phyloP scores from a whole-genome alignment of 2,797 vertebrate species.

The Falco novaeseelandiae region DNA sequence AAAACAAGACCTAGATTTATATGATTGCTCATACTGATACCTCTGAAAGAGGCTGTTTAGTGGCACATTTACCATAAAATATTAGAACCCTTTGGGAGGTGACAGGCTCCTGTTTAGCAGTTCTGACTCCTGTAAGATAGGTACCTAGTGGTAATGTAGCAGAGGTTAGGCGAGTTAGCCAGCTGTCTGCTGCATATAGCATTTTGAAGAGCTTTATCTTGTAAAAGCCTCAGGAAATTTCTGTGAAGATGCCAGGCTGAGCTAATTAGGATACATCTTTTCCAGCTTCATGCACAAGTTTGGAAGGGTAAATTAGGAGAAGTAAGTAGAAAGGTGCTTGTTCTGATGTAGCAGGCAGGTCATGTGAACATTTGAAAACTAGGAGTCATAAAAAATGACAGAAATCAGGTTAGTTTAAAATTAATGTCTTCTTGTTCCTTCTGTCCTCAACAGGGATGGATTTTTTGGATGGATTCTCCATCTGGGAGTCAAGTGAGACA shows the following conservation, averaged over 20 bases:
- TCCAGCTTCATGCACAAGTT: slow-evolving; percentile 5
- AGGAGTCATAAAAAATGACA: not conserved
- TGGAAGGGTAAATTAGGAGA: not conserved
- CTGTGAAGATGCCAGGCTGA: not conserved
- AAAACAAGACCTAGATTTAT: slow-evolving; percentile 24
- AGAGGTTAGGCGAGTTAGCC: not conserved
- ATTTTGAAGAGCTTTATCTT: slow-evolving; percentile 38
- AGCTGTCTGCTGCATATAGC: not conserved
- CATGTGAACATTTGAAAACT: not conserved
- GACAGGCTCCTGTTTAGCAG: not conserved
- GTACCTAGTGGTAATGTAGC: not conserved
- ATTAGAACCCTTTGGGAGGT: slow-evolving; percentile 15
- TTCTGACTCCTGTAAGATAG: not conserved
- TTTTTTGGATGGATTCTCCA: not conserved
- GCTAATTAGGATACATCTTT: slow-evolving; percentile 23
- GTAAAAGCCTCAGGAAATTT: slow-evolving; percentile 21
- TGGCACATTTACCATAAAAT: slow-evolving; percentile 27
- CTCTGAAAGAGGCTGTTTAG: not conserved
- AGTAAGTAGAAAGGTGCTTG: not conserved
- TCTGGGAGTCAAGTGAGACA: not conserved
- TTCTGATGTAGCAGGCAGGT: not conserved
- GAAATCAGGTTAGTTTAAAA: slow-evolving; percentile 20
- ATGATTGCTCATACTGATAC: not conserved
- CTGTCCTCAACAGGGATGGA: not conserved
- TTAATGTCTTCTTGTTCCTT: not conserved